phyloP scores from a whole-genome alignment of 2,113 vertebrate species.

The Nannospalax galili region DNA sequence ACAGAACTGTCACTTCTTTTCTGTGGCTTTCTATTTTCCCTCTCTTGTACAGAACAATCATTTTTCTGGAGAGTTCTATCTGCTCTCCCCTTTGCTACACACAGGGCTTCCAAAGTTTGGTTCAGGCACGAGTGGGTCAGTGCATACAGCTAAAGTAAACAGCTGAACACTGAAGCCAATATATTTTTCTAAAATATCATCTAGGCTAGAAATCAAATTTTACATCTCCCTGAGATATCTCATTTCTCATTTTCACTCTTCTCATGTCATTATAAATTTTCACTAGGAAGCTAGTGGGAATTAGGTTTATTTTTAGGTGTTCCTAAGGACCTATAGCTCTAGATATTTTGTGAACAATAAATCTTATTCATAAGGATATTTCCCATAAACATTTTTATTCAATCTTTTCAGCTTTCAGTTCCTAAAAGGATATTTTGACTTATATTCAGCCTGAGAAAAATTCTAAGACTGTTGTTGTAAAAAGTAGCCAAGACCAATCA shows the following conservation, averaged over 20 bases:
- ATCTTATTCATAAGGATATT: background rate
- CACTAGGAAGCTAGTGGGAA: background rate
- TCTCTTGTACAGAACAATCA: background rate
- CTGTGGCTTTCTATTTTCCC: background rate
- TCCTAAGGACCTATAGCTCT: background rate
- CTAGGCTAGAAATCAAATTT: slow-evolving; percentile 53
- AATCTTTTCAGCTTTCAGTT: slow-evolving; percentile 15
- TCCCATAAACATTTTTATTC: background rate
- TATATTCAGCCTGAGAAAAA: background rate
- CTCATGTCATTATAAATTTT: slow-evolving; percentile 22
- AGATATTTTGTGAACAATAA: slow-evolving; percentile 20
- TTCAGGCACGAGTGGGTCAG: slow-evolving; percentile 10
- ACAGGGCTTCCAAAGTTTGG: background rate
- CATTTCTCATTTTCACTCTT: slow-evolving; percentile 40
- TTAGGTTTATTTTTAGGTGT: slow-evolving; percentile 35
- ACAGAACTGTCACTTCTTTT: background rate
- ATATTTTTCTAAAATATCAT: background rate
- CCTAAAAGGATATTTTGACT: slow-evolving; percentile 35
- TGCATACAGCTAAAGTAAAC: background rate
- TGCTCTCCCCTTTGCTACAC: background rate
- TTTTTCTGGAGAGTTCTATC: background rate
- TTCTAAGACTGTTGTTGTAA: slow-evolving; percentile 35
- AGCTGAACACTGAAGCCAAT: background rate
- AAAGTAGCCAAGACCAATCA: slow-evolving; percentile 54
- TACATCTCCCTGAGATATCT: background rate